A percentile compares a stretch with the other conserved stretches of the same genome.
Conservation (phyloP, 2,797 vertebrate species). For the Enteromius thamalakanensis region DNA sequence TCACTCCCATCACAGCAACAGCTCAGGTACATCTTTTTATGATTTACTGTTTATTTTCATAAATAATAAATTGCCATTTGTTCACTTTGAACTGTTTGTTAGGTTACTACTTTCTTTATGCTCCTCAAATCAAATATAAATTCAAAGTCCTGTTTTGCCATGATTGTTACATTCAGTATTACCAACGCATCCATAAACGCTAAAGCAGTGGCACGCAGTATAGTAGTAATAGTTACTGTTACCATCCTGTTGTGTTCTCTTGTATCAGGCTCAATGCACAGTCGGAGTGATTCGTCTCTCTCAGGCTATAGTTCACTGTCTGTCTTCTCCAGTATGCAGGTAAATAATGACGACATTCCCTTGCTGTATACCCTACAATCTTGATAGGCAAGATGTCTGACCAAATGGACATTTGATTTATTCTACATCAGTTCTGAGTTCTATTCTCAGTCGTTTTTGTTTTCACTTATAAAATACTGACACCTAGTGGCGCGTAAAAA, state of each 20-base stretch:
- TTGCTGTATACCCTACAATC: background rate
- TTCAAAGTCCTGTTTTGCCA: background rate
- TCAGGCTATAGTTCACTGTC: constrained; percentile 82
- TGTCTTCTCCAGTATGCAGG: constrained; percentile 81
- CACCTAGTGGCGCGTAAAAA: background rate
- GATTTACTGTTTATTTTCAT: background rate
- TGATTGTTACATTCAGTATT: background rate
- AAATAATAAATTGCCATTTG: background rate
- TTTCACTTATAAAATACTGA: constrained; percentile 11
- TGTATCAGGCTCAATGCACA: constrained; percentile 80
- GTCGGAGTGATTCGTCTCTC: constrained; percentile 81
- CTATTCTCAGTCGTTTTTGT: background rate
- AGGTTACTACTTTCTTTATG: background rate
- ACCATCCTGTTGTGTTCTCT: constrained; percentile 13
- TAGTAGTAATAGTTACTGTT: background rate
- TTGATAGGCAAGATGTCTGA: background rate
- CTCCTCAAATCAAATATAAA: background rate
- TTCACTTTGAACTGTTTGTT: background rate
- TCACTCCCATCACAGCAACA: constrained; percentile 80
- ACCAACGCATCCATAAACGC: background rate
- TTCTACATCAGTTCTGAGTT: background rate
- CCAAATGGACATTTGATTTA: background rate
- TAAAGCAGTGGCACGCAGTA: background rate
- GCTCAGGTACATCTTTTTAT: constrained; percentile 56
- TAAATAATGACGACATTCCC: constrained; percentile 39